Evolutionary conservation across 23 tunicate species (phyloP).

Genomic region (Trididemnum clinides): DNA sequence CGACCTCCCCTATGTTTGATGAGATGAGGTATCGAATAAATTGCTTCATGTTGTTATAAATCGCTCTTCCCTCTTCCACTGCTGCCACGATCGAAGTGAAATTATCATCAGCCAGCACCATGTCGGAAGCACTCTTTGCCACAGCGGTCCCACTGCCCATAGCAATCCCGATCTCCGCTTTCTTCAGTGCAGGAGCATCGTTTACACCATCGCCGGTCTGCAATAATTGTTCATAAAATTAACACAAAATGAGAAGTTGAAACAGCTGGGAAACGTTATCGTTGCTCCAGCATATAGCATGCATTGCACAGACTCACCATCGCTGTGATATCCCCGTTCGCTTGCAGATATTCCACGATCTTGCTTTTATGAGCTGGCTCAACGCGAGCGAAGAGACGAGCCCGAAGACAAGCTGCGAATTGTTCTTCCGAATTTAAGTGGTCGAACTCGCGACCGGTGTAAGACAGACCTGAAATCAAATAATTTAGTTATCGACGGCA

Average conservation of each 20-base stretch:
- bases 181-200: conserved; percentile 99
- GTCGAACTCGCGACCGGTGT: conserved; percentile 99
- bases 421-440: conserved; percentile 72
- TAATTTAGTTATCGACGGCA: too few species aligned
- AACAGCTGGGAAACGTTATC: too few species aligned
- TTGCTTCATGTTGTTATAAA: conserved; percentile 99
- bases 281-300: too few species aligned
- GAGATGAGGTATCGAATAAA: conserved; percentile 98
- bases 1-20: conserved; percentile 99
- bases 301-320: too few species aligned
- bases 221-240: neutral
- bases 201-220: conserved; percentile 99
- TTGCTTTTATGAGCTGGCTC: conserved; percentile 99
- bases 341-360: conserved; percentile 96
- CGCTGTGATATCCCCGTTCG: conserved; percentile 98
- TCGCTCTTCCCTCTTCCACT: conserved; percentile 99
- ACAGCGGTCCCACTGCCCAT: conserved; percentile 99
- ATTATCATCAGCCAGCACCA: conserved; percentile 99
- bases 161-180: conserved; percentile 99
- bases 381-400: conserved; percentile 96
- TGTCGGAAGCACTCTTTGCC: conserved; percentile 98
- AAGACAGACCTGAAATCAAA: conserved; percentile 73
- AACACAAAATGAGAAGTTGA: neutral
- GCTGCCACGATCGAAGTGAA: conserved; percentile 99
- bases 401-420: conserved; percentile 84